Evolutionary conservation across 2,888 invertebrate genomes (phyloP).

Genomic region (Agrilus mali): DNA sequence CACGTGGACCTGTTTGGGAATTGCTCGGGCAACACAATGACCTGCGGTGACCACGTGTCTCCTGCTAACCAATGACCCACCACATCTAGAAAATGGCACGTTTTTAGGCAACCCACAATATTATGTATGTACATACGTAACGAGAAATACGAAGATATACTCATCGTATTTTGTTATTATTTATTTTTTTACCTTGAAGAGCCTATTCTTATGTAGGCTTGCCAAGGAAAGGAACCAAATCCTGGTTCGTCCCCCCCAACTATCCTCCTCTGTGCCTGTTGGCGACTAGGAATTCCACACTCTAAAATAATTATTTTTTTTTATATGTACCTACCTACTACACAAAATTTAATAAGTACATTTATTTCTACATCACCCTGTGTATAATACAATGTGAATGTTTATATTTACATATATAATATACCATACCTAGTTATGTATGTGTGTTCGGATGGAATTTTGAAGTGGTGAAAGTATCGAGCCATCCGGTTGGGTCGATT

Average conservation of each 20-base stretch:
- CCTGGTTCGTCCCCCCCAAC: constrained; percentile 91
- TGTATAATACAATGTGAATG: no score
- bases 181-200: constrained; percentile 55
- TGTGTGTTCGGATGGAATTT: no score
- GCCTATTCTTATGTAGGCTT: constrained; percentile 87
- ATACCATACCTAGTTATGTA: no score
- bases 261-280: constrained; percentile 77
- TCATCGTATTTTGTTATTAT: background rate
- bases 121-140: background rate
- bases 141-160: no score
- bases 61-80: constrained; percentile 81
- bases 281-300: constrained; percentile 78
- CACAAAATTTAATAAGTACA: no score
- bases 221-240: constrained; percentile 91
- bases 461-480: no score
- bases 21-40: constrained; percentile 85
- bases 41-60: constrained; percentile 90
- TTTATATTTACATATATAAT: no score
- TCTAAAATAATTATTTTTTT: constrained; percentile 41
- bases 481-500: no score
- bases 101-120: constrained; percentile 13
- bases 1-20: constrained; percentile 82
- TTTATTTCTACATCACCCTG: no score
- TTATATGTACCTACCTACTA: no score
- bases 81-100: constrained; percentile 51